Percentiles rank a stretch among this genome's conserved stretches.
phyloP scores from a whole-genome alignment of 1,140 invertebrate genomes.

The Heliconius nattereri region DNA sequence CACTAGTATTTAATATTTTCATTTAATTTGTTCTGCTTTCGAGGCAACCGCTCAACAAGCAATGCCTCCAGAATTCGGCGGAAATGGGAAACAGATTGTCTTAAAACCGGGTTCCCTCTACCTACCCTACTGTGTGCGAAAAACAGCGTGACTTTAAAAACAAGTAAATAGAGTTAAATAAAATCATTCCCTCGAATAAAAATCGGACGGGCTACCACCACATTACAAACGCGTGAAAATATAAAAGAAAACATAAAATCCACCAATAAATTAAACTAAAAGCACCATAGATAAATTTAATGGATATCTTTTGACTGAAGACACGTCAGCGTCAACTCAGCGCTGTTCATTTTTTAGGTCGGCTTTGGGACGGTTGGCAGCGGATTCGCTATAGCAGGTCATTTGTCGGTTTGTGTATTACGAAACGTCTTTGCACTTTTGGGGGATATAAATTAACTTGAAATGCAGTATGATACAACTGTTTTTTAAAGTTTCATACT shows the following conservation, averaged over 20 bases:
- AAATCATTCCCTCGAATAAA: too few relatives aligned
- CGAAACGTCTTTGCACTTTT: constrained; percentile 7
- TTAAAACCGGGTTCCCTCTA: too few relatives aligned
- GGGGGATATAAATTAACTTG: constrained; percentile 1
- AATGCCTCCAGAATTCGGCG: too few relatives aligned
- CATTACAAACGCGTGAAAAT: neutral
- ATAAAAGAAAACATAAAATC: neutral
- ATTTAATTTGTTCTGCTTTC: too few relatives aligned
- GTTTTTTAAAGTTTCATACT: too few relatives aligned
- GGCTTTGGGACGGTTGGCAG: constrained; percentile 15
- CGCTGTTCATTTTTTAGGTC: constrained; percentile 20
- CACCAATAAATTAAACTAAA: neutral
- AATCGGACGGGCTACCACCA: too few relatives aligned
- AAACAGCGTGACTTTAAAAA: too few relatives aligned
- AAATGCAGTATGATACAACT: neutral
- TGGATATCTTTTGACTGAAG: constrained; percentile 12
- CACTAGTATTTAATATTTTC: too few relatives aligned
- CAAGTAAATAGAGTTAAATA: too few relatives aligned
- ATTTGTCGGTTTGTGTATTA: constrained; percentile 14
- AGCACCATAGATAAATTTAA: constrained; percentile 12
- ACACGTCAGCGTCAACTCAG: constrained; percentile 12
- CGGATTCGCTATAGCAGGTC: constrained; percentile 8
- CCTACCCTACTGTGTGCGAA: too few relatives aligned
- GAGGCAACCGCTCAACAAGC: too few relatives aligned
- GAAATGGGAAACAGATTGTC: too few relatives aligned